Evolutionary conservation across 1,140 invertebrate species (phyloP), one percentile per base, ranked within the genome.

Genomic region (Thaumetopoea pityocampa): DNA sequence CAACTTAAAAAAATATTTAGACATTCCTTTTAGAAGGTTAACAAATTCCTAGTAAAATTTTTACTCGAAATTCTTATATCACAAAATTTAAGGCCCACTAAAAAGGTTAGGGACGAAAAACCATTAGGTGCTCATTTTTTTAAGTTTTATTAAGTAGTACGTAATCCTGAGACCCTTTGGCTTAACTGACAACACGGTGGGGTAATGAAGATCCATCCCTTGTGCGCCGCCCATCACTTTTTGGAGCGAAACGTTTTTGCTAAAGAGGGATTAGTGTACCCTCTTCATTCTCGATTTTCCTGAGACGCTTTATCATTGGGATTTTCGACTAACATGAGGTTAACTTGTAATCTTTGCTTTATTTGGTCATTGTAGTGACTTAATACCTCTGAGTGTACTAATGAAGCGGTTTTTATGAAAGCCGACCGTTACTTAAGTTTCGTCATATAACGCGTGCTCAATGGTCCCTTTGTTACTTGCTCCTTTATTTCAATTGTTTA

Each of bases 271-370:
- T 83, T 81, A 83, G 70, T 70, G 63, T 72, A 76, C 73, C 73
- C 79, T 74, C 64, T 61, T 64, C 65, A 59, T 43, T 60, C 66
- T 59, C 67, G 71, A 78, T 79, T 72, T 79, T 81, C 68, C 68
- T 69, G 58, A 74, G 76, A 80, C 77, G 76, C 74, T 81, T 83
- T 83, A 80, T 83, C 74, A 81, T 84, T 81, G 67, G 65, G 73
- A 66, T 66, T 78, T 76, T 61, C 65, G 64, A 70, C 68, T 72
- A 78, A 84, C 74, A 79, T 83, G 76, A 80, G 76, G 79, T 84
- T 81, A 80, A 81, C 79, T 81, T 80, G 77, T 84, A 81, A 84
- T 81, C 77, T 84, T 80, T 72, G 77, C 74, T 78, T 81, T 84
- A 78, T 81, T 81, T 76, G 64, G 62, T 57, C 73, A 60, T 66